These are phyloP conservation scores for Microplitis manilae DNA, from an alignment of 2,888 invertebrate species.

Conservation along the genomic window DNA sequence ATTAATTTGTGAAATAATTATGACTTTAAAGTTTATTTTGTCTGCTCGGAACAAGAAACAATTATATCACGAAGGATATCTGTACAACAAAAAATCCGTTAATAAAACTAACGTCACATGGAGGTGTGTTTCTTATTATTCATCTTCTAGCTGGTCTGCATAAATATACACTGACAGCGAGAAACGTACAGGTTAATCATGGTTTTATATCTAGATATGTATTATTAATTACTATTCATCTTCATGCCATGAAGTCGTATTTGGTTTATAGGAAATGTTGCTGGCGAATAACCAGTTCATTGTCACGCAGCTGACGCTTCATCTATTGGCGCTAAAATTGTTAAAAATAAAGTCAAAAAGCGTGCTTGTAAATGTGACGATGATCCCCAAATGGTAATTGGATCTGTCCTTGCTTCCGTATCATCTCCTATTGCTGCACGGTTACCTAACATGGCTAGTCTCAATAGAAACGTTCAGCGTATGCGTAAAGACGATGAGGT, in stretches of 20 bases:
- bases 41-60: background rate
- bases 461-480: conserved; percentile 14
- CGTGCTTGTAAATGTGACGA: background rate
- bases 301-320: background rate
- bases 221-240: background rate
- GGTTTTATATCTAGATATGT: background rate
- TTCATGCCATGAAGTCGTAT: background rate
- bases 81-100: background rate
- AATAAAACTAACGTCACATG: conserved; percentile 19
- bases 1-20: background rate
- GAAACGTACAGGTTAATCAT: background rate
- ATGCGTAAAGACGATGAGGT: conserved; percentile 16
- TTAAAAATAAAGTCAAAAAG: background rate
- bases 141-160: conserved; percentile 3
- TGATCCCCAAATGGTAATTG: background rate
- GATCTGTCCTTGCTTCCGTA: conserved; percentile 24
- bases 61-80: background rate
- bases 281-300: background rate
- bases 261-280: background rate
- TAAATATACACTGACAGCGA: background rate
- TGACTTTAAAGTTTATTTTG: conserved; percentile 11
- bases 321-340: background rate
- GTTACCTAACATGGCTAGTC: conserved; percentile 8
- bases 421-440: background rate
- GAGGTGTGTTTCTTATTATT: conserved; percentile 9